phyloP scores from a whole-genome alignment of 2,888 invertebrate genomes.

The Chaetoderma sp. region DNA sequence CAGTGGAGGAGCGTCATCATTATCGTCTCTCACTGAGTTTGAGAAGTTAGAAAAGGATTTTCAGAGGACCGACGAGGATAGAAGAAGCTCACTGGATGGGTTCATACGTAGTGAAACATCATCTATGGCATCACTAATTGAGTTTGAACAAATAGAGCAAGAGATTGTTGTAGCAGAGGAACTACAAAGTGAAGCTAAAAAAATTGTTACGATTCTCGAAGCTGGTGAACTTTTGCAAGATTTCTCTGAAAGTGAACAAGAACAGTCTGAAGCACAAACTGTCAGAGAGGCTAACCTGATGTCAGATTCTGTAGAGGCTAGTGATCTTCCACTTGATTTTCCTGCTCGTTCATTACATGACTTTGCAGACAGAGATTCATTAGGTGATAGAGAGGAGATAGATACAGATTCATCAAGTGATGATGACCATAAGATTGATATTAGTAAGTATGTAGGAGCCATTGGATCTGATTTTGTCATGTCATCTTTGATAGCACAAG shows the following conservation, averaged over 20 bases:
- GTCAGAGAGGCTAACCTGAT: background rate
- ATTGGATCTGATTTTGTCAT: constrained; percentile 3
- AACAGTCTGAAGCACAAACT: constrained; percentile 26
- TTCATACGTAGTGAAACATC: constrained; percentile 57
- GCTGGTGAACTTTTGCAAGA: constrained; percentile 56
- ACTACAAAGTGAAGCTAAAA: constrained; percentile 66
- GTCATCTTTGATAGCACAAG: background rate
- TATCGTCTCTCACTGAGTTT: constrained; percentile 86
- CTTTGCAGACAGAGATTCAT: constrained; percentile 47
- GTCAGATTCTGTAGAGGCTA: constrained; percentile 6
- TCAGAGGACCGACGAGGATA: constrained; percentile 43
- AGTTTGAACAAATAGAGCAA: constrained; percentile 66
- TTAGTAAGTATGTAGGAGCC: too few species aligned
- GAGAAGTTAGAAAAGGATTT: constrained; percentile 88
- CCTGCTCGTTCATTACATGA: background rate
- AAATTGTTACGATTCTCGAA: constrained; percentile 66
- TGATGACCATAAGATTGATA: constrained; percentile 30
- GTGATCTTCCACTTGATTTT: background rate
- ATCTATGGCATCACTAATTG: constrained; percentile 62
- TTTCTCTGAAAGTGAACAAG: constrained; percentile 17
- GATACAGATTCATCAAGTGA: constrained; percentile 58
- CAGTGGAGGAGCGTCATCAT: constrained; percentile 48
- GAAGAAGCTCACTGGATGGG: constrained; percentile 66
- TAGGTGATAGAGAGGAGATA: constrained; percentile 55
- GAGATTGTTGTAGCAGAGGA: constrained; percentile 59